Evolutionary conservation across 2,113 vertebrate genomes (phyloP), one percentile per base, ranked within the genome.

Genomic region (Grammomys surdaster): DNA sequence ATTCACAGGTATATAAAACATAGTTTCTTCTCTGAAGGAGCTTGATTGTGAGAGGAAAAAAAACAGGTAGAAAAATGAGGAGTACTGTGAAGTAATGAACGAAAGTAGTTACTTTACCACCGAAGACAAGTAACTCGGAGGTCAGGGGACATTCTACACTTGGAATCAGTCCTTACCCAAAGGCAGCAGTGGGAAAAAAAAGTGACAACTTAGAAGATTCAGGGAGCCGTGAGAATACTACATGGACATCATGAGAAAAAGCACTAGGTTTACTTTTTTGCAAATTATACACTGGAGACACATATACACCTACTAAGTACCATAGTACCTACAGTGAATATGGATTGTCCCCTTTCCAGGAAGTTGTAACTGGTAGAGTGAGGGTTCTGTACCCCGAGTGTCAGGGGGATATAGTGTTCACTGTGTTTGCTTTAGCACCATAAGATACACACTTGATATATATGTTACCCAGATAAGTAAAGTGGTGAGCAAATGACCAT

Each of bases 151-250:
- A 54, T 9, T 58, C 69, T 8, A n/a, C n/a, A n/a, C 56, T 96
- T 80, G n/a, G 43, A 90, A 75, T 69, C 26, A n/a, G 60, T 77
- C 82, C 82, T 94, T 88, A 43, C 91, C 78, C 78, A 43, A 94
- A 93, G 36, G 3, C 46, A 72, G 8, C 48, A n/a, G 14, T 56
- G 69, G 89, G 88, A 81, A 89, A 85, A 78, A 72, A 73, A 24
- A 65, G 20, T 67, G 43, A 78, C 43, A 3, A 56, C 56, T 81
- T 89, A 85, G 51, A 73, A 87, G 65, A 92, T 70, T 26, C 2
- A 26, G 31, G 11, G 28, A 33, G 0, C 26, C 20, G 3, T 90
- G 65, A 16, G 85, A 94, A 14, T 91, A 89, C 40, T 51, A 20
- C 36, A 3, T 51, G 19, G 43, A 60, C 10, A 36, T 54, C 5